Percentiles rank a stretch among this genome's conserved stretches.
Conservation (phyloP, 2,797 vertebrate species). For the Coccyzus lansbergi region DNA sequence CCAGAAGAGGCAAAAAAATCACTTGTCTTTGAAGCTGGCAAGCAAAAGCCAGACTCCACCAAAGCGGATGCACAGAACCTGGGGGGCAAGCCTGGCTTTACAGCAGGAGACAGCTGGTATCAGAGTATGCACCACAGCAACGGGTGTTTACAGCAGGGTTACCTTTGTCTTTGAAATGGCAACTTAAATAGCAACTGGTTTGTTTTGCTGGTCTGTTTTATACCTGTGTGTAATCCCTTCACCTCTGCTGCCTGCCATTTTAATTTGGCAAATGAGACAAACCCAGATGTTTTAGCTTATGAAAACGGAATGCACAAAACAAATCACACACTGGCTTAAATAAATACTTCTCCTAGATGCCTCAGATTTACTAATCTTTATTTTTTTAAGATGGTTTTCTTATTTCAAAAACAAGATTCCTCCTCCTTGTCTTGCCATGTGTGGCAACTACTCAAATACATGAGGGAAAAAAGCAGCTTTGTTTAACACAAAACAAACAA, state of each 20-base stretch:
- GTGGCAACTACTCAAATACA: not conserved
- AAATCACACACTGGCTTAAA: not conserved
- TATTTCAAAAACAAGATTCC: not conserved
- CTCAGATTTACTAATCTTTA: not conserved
- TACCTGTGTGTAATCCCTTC: not conserved
- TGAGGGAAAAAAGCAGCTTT: not conserved
- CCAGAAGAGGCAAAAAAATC: not conserved
- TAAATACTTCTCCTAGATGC: not conserved
- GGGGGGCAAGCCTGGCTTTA: not conserved
- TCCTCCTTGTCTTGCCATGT: conserved; percentile 18
- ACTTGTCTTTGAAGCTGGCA: not conserved
- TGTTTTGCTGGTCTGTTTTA: not conserved
- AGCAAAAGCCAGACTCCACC: not conserved
- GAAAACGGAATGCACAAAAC: not conserved
- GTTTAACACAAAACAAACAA: conserved; percentile 27
- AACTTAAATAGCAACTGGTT: not conserved
- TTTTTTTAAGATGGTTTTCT: not conserved
- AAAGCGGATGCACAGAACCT: not conserved
- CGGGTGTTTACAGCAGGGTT: not conserved
- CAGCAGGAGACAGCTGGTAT: not conserved
- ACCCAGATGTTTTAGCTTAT: conserved; percentile 60
- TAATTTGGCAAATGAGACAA: conserved; percentile 18
- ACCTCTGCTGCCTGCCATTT: not conserved
- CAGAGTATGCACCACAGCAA: not conserved
- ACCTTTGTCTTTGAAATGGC: not conserved